Conservation (phyloP, 2,888 invertebrate species). For the Synanthedon myopaeformis region DNA sequence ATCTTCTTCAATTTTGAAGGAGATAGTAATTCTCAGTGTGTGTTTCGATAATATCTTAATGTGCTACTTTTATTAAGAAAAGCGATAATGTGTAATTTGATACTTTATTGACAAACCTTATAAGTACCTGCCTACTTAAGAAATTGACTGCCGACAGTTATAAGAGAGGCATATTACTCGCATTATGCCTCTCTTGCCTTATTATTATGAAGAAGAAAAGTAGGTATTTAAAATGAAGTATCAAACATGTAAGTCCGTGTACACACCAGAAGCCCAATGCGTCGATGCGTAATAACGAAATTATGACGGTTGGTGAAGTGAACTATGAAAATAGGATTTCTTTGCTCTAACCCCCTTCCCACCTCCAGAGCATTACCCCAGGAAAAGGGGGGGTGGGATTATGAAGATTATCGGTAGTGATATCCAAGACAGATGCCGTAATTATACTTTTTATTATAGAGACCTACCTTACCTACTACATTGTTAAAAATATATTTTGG, state of each 20-base stretch:
- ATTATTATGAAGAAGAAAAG: too few species aligned
- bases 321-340: slow-evolving; percentile 71
- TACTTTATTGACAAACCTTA: too few species aligned
- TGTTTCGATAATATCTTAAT: too few species aligned
- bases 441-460: not conserved
- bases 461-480: not conserved
- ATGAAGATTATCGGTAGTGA: slow-evolving; percentile 54
- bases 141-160: too few species aligned
- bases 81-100: too few species aligned
- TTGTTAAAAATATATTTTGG: not conserved
- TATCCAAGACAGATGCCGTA: slow-evolving; percentile 21
- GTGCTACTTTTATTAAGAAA: too few species aligned
- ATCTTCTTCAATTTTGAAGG: too few species aligned
- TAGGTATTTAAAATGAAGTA: slow-evolving; percentile 19
- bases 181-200: too few species aligned
- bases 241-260: slow-evolving; percentile 22
- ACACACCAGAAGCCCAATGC: slow-evolving; percentile 55
- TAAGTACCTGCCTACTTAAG: too few species aligned
- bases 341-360: slow-evolving; percentile 27
- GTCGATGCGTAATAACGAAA: slow-evolving; percentile 58
- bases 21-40: too few species aligned
- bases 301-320: slow-evolving; percentile 61
- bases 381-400: slow-evolving; percentile 48
- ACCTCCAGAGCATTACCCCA: slow-evolving; percentile 21
- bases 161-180: too few species aligned